A percentile compares a stretch with the other conserved stretches of the same genome.
Evolutionary conservation across 2,888 invertebrate species (phyloP).

Genomic region (Nesidiocoris tenuis): DNA sequence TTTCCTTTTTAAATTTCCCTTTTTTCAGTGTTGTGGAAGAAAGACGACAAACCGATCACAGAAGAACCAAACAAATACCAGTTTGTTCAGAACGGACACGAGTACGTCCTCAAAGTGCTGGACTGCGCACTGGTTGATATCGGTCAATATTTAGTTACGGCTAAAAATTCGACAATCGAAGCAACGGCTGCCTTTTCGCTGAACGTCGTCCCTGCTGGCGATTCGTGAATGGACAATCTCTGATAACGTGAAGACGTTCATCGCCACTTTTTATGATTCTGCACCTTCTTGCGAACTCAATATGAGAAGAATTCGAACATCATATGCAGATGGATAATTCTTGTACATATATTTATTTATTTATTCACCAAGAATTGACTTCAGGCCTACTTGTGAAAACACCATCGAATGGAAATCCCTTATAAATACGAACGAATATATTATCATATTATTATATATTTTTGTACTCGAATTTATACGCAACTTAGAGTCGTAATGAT

Average conservation of each 20-base stretch:
- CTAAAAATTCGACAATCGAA: slow-evolving; percentile 83
- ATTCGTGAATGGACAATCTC: slow-evolving; percentile 39
- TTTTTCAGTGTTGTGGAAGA: slow-evolving; percentile 46
- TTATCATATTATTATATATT: slow-evolving; percentile 32
- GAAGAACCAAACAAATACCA: slow-evolving; percentile 74
- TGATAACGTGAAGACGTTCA: too few relatives aligned
- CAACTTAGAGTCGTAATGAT: slow-evolving; percentile 31
- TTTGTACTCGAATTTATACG: slow-evolving; percentile 43
- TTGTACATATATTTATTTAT: slow-evolving; percentile 34
- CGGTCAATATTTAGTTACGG: slow-evolving; percentile 85
- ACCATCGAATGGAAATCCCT: background rate
- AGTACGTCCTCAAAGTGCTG: slow-evolving; percentile 75
- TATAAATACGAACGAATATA: slow-evolving; percentile 21
- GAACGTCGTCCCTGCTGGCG: slow-evolving; percentile 61
- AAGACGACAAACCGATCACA: slow-evolving; percentile 55
- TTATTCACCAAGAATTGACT: slow-evolving; percentile 31
- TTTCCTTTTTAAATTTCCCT: too few relatives aligned
- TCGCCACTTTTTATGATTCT: too few relatives aligned
- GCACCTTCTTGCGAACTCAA: too few relatives aligned
- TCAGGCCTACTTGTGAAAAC: slow-evolving; percentile 47
- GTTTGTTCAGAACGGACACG: slow-evolving; percentile 78
- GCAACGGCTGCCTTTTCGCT: slow-evolving; percentile 81
- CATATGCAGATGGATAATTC: slow-evolving; percentile 31
- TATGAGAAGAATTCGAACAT: slow-evolving; percentile 31
- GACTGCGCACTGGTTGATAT: slow-evolving; percentile 74